Evolutionary conservation across 2,113 vertebrate species (phyloP).

Genomic region (Cyprinodon tularosa): DNA sequence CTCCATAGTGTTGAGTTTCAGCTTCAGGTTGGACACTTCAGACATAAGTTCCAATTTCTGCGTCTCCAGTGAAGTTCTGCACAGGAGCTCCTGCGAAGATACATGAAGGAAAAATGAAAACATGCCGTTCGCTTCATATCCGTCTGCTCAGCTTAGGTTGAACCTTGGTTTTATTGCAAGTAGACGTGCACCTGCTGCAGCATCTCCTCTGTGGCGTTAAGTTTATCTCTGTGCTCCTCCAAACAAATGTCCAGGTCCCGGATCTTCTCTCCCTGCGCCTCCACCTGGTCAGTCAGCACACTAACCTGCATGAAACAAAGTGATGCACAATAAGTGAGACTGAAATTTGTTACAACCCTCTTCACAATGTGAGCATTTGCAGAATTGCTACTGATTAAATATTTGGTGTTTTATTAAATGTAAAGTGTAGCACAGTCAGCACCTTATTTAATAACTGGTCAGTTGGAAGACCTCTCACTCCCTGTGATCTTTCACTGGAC

Average conservation of each 20-base stretch:
- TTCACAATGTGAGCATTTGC: neutral
- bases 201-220: constrained; percentile 96
- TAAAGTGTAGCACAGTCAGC: neutral
- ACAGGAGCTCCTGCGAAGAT: constrained; percentile 87
- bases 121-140: neutral
- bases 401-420: neutral
- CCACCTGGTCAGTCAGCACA: constrained; percentile 97
- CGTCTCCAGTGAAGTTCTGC: constrained; percentile 89
- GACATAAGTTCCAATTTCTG: constrained; percentile 95
- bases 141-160: neutral
- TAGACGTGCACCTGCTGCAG: constrained; percentile 88
- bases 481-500: too few relatives aligned
- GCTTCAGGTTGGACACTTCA: constrained; percentile 93
- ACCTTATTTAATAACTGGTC: neutral
- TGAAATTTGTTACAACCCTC: neutral
- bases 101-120: neutral
- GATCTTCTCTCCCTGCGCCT: constrained; percentile 98
- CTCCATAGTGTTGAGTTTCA: constrained; percentile 88
- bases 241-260: constrained; percentile 94
- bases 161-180: neutral
- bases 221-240: constrained; percentile 95
- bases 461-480: neutral
- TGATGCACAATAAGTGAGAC: neutral
- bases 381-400: neutral
- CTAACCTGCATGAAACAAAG: constrained; percentile 84